Percentiles rank a stretch among this genome's conserved stretches.
phyloP scores from a whole-genome alignment of 1,140 invertebrate genomes.

The Drosophila kanapiae region DNA sequence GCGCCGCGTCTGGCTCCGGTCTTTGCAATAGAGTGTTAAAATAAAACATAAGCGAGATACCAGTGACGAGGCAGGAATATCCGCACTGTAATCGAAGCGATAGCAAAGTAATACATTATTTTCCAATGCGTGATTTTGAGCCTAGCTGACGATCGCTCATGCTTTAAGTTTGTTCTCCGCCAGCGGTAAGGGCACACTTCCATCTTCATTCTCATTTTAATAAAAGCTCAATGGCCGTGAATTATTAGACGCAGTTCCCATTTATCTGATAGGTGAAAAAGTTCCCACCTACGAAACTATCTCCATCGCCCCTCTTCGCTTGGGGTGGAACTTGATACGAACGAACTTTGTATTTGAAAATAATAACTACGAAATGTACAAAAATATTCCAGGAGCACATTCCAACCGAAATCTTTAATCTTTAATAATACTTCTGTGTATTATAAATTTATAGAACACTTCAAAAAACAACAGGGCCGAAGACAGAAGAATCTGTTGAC shows the following conservation, averaged over 20 bases:
- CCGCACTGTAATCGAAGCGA: not conserved
- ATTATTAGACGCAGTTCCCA: not conserved
- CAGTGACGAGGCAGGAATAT: conserved; percentile 2
- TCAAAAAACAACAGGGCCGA: too few species aligned
- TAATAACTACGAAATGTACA: too few species aligned
- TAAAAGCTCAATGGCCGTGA: conserved; percentile 11
- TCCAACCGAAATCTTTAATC: too few species aligned
- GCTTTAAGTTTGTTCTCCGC: not conserved
- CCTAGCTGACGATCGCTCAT: not conserved
- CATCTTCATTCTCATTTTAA: conserved; percentile 1
- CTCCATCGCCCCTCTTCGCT: not conserved
- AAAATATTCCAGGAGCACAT: too few species aligned
- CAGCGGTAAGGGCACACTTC: not conserved
- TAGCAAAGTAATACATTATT: conserved; percentile 4
- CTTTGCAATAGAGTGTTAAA: conserved; percentile 20
- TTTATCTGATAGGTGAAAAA: not conserved
- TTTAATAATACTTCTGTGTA: too few species aligned
- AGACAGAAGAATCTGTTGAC: too few species aligned
- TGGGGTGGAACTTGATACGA: conserved; percentile 4
- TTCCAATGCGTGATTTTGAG: not conserved
- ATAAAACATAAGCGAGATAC: conserved; percentile 7
- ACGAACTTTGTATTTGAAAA: not conserved
- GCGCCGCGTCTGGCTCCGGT: conserved; percentile 15
- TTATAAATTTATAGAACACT: too few species aligned
- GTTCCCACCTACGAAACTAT: not conserved